phyloP scores from a whole-genome alignment of 2,888 invertebrate genomes.

The Patella ulyssiponensis region DNA sequence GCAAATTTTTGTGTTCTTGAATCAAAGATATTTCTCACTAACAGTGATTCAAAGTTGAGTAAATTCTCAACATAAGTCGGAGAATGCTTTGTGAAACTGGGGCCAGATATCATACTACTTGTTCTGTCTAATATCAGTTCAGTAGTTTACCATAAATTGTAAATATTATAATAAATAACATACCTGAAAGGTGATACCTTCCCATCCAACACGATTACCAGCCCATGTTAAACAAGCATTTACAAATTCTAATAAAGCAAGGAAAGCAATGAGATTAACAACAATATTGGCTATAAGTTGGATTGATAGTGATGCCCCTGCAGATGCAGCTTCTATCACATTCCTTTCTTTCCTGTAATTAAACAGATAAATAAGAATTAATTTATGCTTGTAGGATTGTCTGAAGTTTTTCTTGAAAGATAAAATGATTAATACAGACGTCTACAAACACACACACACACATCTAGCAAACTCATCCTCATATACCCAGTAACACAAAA shows the following conservation, averaged over 20 bases:
- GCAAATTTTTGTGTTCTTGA: too few species aligned
- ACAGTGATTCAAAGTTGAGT: too few species aligned
- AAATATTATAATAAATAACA: conserved; percentile 13
- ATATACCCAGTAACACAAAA: not conserved
- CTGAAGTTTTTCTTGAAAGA: conserved; percentile 83
- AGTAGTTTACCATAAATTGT: too few species aligned
- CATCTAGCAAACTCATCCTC: not conserved
- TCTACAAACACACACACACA: not conserved
- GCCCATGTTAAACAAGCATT: conserved; percentile 80
- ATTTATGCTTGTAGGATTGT: conserved; percentile 78
- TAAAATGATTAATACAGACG: not conserved
- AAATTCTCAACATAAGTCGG: too few species aligned
- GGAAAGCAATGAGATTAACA: conserved; percentile 92
- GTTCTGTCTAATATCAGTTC: too few species aligned
- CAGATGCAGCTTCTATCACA: conserved; percentile 90
- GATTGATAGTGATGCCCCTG: conserved; percentile 87
- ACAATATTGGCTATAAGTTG: conserved; percentile 87
- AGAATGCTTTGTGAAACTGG: too few species aligned
- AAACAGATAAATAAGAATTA: not conserved
- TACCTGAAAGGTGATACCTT: conserved; percentile 75
- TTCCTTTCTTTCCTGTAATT: conserved; percentile 83
- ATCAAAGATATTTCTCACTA: too few species aligned
- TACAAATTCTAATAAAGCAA: conserved; percentile 87
- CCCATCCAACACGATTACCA: conserved; percentile 79
- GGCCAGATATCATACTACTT: too few species aligned